These are phyloP conservation scores for Macrobrachium rosenbergii DNA, from an alignment of 1,140 invertebrate species.

Conservation along the genomic window DNA sequence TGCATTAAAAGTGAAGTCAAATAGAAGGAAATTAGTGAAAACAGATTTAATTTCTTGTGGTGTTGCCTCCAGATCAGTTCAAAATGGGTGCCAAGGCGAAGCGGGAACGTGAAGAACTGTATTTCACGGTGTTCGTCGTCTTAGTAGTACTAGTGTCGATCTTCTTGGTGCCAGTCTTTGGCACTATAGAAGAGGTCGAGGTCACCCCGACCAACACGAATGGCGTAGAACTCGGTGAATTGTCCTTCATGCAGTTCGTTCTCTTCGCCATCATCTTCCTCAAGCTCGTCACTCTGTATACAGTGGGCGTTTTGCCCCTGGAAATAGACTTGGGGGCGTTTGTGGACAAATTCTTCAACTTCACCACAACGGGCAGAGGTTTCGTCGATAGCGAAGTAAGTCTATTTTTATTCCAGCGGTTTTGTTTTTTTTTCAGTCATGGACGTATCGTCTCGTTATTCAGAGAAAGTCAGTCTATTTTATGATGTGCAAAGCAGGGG, in stretches of 20 bases:
- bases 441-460: no score
- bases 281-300: neutral
- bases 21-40: no score
- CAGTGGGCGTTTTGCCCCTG: neutral
- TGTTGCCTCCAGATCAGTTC: neutral
- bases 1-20: no score
- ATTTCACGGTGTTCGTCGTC: neutral
- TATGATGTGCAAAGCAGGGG: no score
- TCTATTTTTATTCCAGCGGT: neutral
- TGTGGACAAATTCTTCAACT: neutral
- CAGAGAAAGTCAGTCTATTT: no score
- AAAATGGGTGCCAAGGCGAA: neutral
- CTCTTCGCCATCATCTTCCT: neutral
- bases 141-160: neutral
- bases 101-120: neutral
- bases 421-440: no score
- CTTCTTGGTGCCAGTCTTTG: neutral
- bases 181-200: neutral
- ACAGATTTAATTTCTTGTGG: no score
- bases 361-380: no score
- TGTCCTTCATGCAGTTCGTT: neutral
- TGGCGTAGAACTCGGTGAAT: neutral
- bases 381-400: neutral
- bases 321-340: neutral
- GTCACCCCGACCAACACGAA: constrained; percentile 7